Percentiles rank a stretch among this genome's conserved stretches.
Evolutionary conservation across 2,888 invertebrate species (phyloP).

Genomic region (Drosophila mayaguana): DNA sequence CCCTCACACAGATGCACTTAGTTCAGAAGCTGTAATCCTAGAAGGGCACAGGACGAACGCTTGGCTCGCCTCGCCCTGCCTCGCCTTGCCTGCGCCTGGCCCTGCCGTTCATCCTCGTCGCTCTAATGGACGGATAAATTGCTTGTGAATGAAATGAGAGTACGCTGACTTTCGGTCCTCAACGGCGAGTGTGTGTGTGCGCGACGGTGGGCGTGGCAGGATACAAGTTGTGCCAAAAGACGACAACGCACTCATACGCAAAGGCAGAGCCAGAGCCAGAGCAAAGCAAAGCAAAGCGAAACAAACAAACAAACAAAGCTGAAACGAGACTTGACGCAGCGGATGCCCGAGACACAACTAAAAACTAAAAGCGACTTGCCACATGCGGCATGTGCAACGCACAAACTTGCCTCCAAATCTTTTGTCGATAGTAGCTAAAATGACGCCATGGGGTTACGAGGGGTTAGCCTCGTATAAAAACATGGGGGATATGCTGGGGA

Average conservation of each 20-base stretch:
- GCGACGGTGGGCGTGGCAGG: constrained; percentile 58
- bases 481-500: neutral
- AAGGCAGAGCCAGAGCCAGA: constrained; percentile 33
- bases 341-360: constrained; percentile 74
- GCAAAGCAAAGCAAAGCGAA: constrained; percentile 42
- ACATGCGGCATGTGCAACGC: constrained; percentile 50
- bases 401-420: constrained; percentile 49
- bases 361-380: constrained; percentile 72
- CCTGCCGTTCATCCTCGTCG: constrained; percentile 45
- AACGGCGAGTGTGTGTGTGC: constrained; percentile 18
- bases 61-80: constrained; percentile 16
- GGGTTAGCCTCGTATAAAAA: constrained; percentile 13
- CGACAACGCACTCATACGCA: constrained; percentile 76
- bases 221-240: constrained; percentile 60
- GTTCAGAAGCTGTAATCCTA: constrained; percentile 72
- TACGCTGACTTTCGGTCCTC: constrained; percentile 65
- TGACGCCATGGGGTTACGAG: constrained; percentile 35
- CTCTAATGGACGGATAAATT: constrained; percentile 82
- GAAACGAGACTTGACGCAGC: constrained; percentile 58
- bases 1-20: constrained; percentile 43
- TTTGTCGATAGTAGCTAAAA: constrained; percentile 45
- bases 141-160: constrained; percentile 81
- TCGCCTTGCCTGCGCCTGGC: constrained; percentile 2
- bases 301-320: constrained; percentile 50
- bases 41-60: constrained; percentile 68